Conservation (phyloP, 2,113 vertebrate species). For the rat (Rattus norvegicus) region GRCr8 NC_086020.1:61167001-61167500, state of each 20-base stretch:
- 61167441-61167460: neutral
- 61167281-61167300: neutral
- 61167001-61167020: neutral
- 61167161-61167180: neutral
- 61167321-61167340: neutral
- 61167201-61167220: neutral
- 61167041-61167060: neutral
- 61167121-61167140: neutral
- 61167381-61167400: neutral
- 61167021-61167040: neutral
- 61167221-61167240: neutral
- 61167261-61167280: neutral
- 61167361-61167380: neutral
- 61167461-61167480: neutral
- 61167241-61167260: neutral
- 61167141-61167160: accelerated
- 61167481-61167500: neutral
- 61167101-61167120: neutral
- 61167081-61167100: neutral
- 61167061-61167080: neutral
- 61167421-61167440: neutral
- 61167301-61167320: neutral
- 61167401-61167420: neutral
- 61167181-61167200: neutral
- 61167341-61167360: neutral